phyloP scores from a whole-genome alignment of 2,113 vertebrate genomes.

The Orientallactaga bullata region DNA sequence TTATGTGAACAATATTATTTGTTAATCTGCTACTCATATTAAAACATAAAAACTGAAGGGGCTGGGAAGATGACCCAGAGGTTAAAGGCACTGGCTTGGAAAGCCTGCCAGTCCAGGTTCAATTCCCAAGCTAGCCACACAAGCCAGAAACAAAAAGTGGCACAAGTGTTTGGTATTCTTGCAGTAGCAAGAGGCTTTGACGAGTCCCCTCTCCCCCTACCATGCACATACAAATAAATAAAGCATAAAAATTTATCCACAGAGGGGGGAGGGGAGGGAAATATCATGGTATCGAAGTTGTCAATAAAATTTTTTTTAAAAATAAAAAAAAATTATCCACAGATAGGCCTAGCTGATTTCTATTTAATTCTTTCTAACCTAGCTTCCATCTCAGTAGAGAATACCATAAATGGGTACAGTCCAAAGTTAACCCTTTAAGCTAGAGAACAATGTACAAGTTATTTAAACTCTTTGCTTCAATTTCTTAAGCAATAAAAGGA shows the following conservation, averaged over 20 bases:
- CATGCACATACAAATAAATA: too few species aligned
- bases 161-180: too few species aligned
- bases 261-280: too few species aligned
- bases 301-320: too few species aligned
- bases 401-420: not conserved
- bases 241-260: not conserved
- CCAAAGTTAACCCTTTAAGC: not conserved
- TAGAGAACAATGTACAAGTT: not conserved
- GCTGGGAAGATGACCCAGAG: too few species aligned
- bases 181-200: too few species aligned
- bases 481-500: not conserved
- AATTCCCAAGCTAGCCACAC: too few species aligned
- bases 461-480: not conserved
- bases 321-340: not conserved
- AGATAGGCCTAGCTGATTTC: not conserved
- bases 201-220: too few species aligned
- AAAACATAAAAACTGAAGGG: not conserved
- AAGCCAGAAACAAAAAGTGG: too few species aligned
- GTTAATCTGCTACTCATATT: not conserved
- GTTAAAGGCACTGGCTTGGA: too few species aligned
- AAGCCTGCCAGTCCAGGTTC: too few species aligned
- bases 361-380: not conserved
- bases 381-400: not conserved
- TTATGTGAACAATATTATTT: not conserved
- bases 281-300: too few species aligned